Evolutionary conservation across 2,888 invertebrate species (phyloP), one percentile per base, ranked within the genome.

Genomic region (Epistrophe eligans): DNA sequence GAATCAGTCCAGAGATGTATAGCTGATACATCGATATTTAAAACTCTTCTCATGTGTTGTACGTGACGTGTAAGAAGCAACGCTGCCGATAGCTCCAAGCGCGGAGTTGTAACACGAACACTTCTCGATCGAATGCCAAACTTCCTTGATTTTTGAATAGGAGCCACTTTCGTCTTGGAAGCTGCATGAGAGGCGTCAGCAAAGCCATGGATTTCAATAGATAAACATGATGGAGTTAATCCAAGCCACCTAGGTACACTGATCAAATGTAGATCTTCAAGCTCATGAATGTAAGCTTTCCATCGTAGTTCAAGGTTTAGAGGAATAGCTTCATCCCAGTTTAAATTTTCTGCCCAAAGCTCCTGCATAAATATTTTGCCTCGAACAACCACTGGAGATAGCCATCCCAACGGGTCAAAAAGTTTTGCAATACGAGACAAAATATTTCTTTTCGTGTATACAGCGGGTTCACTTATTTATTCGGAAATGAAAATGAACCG

Each of bases 401-500:
- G 38, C 77, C 70, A 79, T 17, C 38, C 3, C 38, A 38, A 11
- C 2, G 38, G 38, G 11, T 38, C 38, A 11, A 38, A 38, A 1
- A 38, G 19, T 11, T 58, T 52, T 10, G 55, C 72, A 13, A 38
- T 50, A 19, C 15, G 38, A 17, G 71, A 71, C 32, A 79, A 35
- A 32, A 79, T 35, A 43, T 43, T 19, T 52, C 71, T 60, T 35
- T 71, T 79, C 0, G 79, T 79, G 55, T 55, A 71, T 5, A 28
- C 62, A 2, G 62, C 5, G 4, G 32, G 19, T 19, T 62, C 79
- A 32, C 40, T 17, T 15, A 28, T 48, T 28, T 58, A 7, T 9
- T n/a, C 11, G n/a, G 71, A 38, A n/a, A 79, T 71, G 13, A 82
- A 82, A 28, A 82, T 48, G 11, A 79, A 77, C 17, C 28, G 28